A percentile compares a stretch with the other conserved stretches of the same genome.
Evolutionary conservation across 2,113 vertebrate genomes (phyloP).

Genomic region (Cyphomyrus discorhynchus): DNA sequence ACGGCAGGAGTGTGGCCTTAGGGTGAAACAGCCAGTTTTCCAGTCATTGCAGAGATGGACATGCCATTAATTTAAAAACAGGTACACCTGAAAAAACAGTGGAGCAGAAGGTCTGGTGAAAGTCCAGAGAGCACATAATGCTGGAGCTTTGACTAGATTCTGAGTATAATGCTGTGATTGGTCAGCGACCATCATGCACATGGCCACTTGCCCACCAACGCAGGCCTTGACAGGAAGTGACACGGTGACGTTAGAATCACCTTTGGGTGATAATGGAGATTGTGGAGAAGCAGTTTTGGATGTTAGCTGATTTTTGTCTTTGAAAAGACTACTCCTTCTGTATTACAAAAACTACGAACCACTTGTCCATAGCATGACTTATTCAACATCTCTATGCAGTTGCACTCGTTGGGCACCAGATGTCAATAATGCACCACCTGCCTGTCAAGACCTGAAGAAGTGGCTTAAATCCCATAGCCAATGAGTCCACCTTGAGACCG

Average conservation of each 20-base stretch:
- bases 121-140: slow-evolving; percentile 60
- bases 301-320: not conserved
- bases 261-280: not conserved
- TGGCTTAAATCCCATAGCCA: not conserved
- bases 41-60: not conserved
- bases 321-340: not conserved
- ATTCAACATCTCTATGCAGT: not conserved
- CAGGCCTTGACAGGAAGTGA: not conserved
- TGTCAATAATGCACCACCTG: slow-evolving; percentile 46
- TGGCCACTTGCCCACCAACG: not conserved
- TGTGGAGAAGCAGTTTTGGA: not conserved
- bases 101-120: slow-evolving; percentile 48
- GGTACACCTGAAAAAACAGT: slow-evolving; percentile 35
- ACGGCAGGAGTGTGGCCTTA: not conserved
- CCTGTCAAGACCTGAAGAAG: not conserved
- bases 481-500: not conserved
- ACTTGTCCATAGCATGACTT: not conserved
- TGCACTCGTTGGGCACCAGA: slow-evolving; percentile 46
- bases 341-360: not conserved
- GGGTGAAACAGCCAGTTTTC: not conserved
- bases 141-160: slow-evolving; percentile 49
- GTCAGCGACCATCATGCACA: not conserved
- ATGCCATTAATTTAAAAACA: not conserved
- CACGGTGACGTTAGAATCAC: not conserved
- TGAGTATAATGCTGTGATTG: slow-evolving; percentile 31